phyloP scores from a whole-genome alignment of 1,140 invertebrate genomes.

The Drosophila rhopaloa region DNA sequence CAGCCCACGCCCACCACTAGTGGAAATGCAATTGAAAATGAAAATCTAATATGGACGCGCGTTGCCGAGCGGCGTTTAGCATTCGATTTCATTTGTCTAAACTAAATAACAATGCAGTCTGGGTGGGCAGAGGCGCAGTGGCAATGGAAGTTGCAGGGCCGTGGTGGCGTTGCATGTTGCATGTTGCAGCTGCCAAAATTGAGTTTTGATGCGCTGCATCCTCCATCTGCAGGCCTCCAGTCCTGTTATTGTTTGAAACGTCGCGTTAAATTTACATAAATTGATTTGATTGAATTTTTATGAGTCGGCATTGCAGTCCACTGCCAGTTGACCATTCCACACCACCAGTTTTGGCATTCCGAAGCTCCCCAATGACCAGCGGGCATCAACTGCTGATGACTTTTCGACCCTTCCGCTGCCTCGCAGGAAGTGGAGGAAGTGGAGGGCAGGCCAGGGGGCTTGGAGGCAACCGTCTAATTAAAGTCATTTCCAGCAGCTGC shows the following conservation, averaged over 20 bases:
- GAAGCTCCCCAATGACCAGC: slow-evolving; percentile 12
- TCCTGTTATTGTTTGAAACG: slow-evolving; percentile 46
- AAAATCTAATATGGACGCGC: slow-evolving; percentile 62
- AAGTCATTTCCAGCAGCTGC: slow-evolving; percentile 77
- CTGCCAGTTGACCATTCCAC: neutral
- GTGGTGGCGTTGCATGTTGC: slow-evolving; percentile 2
- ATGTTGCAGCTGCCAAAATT: slow-evolving; percentile 31
- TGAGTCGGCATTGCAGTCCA: slow-evolving; percentile 47
- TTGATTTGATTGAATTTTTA: slow-evolving; percentile 84
- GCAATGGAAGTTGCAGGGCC: neutral
- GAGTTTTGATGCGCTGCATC: slow-evolving; percentile 34
- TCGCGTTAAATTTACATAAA: slow-evolving; percentile 82
- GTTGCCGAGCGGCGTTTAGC: slow-evolving; percentile 49
- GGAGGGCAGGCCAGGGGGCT: neutral
- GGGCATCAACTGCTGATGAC: slow-evolving; percentile 51
- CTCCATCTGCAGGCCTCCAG: neutral
- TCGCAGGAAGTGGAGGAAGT: neutral
- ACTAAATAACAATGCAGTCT: slow-evolving; percentile 74
- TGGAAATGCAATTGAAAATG: slow-evolving; percentile 58
- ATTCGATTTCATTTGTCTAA: slow-evolving; percentile 74
- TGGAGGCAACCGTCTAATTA: slow-evolving; percentile 58
- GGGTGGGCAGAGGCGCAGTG: neutral
- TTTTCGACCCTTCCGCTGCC: slow-evolving; percentile 35
- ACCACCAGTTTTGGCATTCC: neutral
- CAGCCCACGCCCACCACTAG: slow-evolving; percentile 17